Base-by-base conservation (phyloP, 2,888 invertebrate species). In the Mesorhabditis spiculigera region DNA sequence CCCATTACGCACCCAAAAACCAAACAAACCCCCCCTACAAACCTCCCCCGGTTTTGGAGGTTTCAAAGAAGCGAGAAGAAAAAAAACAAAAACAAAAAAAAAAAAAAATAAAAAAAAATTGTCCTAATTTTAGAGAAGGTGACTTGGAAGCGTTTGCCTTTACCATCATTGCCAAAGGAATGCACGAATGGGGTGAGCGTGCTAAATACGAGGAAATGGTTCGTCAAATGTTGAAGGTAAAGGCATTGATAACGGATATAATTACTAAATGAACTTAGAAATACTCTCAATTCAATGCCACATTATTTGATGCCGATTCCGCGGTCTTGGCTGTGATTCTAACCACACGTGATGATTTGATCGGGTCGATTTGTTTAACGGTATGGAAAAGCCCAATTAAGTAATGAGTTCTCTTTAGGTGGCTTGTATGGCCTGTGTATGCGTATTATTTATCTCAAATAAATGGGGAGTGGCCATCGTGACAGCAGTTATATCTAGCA, bases 121-220 rank as follows among this genome's bases (percentile, higher is more conserved):
- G 16, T 13, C 13, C 66, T 43, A 66, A 42, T 67, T 72, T 8
- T 63, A 73, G 73, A n/a, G 73, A 73, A 8, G 73, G 71, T 41
- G 63, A 70, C 13, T 68, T 77, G n/a, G 66, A 65, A 8, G 71
- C 76, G 4, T 84, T 83, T 73, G 79, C 77, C 64, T 78, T 84
- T 65, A 80, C 81, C n/a, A 71, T 84, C 5, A 77, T 83, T 13
- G 81, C 81, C 5, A 70, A 75, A 44, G 79, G 81, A 65, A 82
- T 84, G 82, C 74, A 82, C n/a, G 83, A 85, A 67, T 85, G 85
- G 85, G 81, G 79, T 43, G 78, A 78, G 58, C 66, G 84, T 41
- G 84, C 84, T 5, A 70, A 77, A 61, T 65, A 28, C 65, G 65
- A 10, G 65, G 65, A 10, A 6, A 5, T 10, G 5, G 42, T 43